Base-by-base conservation (phyloP, 92 coral and sea anemone genomes). In the Actinernus sp. region DNA sequence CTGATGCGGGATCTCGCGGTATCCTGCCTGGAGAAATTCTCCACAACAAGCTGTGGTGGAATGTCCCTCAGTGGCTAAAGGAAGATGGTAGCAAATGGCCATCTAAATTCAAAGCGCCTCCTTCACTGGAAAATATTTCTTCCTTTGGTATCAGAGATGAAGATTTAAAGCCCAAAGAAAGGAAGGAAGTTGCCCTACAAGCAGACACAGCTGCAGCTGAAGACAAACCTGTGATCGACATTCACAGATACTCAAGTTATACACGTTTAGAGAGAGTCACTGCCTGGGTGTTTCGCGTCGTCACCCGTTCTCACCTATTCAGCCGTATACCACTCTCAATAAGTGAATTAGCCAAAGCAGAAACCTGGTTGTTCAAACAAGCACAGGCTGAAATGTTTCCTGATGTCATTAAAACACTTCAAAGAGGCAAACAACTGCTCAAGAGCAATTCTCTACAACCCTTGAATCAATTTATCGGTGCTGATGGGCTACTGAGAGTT, bases 1-100 rank as follows among this genome's bases (percentile, higher is more conserved):
- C 87, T 21, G 87, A 74, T 48, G 55, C 48, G 26, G 81, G 69
- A 43, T 67, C 78, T 29, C 81, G 81, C 52, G 88, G 92, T 19
- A 18, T 70, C 17, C 33, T 45, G 0, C 76, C 81, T 12, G 57
- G 37, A 36, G 73, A 68, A 20, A 38, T 71, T 26, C 21, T 40
- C 21, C 20, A 70, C 14, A 74, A 76, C 58, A 40, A 68, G 3
- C 56, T 69, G 5, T 84, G 81, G 85, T 84, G 75, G 81, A 55
- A 79, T 37, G 86, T 85, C 12, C 85, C 85, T 24, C 10, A 24
- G n/a, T n/a, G n/a, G n/a, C n/a, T n/a, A n/a, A n/a, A n/a, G n/a
- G n/a, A n/a, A n/a, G n/a, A n/a, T n/a, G 56, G 68, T 21, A 27
- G 45, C 10, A 26, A 23, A 13, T 83, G 84, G 84, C 84, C 48